A percentile compares a stretch with the other conserved stretches of the same genome.
phyloP scores from a whole-genome alignment of 2,797 vertebrate species.

The Todus mexicanus region DNA sequence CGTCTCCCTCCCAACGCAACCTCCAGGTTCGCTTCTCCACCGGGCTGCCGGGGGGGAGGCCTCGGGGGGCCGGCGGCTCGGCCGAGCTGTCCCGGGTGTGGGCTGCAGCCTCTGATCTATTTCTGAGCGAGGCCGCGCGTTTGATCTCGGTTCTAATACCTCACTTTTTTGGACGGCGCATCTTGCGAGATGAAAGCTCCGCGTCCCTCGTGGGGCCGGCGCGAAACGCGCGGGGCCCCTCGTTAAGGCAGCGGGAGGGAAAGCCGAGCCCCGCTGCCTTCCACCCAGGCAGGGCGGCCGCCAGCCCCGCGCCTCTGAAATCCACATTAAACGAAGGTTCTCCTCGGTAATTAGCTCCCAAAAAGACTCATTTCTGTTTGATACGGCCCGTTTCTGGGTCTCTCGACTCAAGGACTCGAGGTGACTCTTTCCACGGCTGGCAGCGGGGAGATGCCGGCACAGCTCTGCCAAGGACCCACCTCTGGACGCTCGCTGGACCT shows the following conservation, averaged over 20 bases:
- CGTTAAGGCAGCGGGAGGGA: neutral
- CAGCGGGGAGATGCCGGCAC: accelerated
- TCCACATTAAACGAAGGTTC: neutral
- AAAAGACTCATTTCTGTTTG: neutral
- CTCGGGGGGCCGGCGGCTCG: neutral
- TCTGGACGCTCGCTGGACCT: accelerated
- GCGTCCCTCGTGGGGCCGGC: neutral
- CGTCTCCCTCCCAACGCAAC: neutral
- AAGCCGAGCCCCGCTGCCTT: neutral
- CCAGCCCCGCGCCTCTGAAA: neutral
- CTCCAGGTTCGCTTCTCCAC: neutral
- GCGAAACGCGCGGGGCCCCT: neutral
- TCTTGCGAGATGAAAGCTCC: slow-evolving; percentile 2
- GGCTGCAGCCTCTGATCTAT: slow-evolving; percentile 26
- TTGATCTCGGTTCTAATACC: slow-evolving; percentile 29
- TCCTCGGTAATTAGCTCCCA: neutral
- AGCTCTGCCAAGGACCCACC: neutral
- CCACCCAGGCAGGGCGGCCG: neutral
- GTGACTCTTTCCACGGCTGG: neutral
- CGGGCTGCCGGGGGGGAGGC: neutral
- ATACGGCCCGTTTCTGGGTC: neutral
- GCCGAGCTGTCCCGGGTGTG: neutral
- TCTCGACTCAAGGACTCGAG: neutral
- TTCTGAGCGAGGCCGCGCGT: neutral
- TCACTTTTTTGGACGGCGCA: neutral